Evolutionary conservation across 2,888 invertebrate genomes (phyloP).

Genomic region (Erebia palarica): DNA sequence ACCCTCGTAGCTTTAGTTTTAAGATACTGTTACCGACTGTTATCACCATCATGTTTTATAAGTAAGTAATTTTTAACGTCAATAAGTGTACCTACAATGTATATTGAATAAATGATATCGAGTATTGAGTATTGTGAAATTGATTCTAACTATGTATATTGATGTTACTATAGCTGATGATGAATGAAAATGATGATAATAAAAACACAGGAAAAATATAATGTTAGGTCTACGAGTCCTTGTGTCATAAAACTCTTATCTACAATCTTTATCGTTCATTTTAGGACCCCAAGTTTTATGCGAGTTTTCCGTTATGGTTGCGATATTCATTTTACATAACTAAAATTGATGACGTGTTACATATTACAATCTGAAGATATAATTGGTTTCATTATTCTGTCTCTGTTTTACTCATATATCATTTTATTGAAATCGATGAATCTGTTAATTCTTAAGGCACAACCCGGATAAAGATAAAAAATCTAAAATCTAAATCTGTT

Average conservation of each 20-base stretch:
- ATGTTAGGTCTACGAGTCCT: neutral
- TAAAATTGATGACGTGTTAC: neutral
- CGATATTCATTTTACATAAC: slow-evolving; percentile 1
- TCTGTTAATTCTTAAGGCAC: neutral
- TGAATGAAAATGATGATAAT: neutral
- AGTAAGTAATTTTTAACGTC: no score
- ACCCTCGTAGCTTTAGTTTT: no score
- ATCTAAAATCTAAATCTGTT: no score
- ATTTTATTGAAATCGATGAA: neutral
- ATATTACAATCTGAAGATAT: neutral
- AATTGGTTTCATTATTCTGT: neutral
- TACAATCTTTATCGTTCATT: slow-evolving; percentile 19
- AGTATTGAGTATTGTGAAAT: no score
- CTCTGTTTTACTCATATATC: neutral
- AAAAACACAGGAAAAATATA: neutral
- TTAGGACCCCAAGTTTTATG: slow-evolving; percentile 16
- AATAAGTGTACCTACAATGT: no score
- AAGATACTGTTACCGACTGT: no score
- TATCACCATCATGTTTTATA: no score
- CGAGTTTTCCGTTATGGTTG: slow-evolving; percentile 5
- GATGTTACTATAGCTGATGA: neutral
- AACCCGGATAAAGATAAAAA: neutral
- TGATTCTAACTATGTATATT: neutral
- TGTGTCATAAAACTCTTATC: slow-evolving; percentile 20
- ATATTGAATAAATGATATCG: no score